Evolutionary conservation across 2,888 invertebrate species (phyloP), one percentile per base, ranked within the genome.

Genomic region (Pilophorus perplexus): DNA sequence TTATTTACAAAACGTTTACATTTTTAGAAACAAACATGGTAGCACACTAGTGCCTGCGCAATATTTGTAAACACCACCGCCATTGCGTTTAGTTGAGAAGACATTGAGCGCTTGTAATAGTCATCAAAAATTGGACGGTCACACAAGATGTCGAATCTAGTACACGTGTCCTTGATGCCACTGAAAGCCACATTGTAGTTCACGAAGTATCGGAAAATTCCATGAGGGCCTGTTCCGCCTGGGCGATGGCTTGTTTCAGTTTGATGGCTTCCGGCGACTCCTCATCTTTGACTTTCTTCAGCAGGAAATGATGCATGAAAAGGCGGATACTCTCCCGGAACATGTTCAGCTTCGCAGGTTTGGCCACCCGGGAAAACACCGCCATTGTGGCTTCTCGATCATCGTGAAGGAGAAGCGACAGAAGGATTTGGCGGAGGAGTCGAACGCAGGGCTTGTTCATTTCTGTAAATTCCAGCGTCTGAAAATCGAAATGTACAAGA

Each of bases 401-500:
- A 0, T 84, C 80, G 54, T 85, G 81, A 71, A 91, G 79, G 38
- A 95, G 80, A 69, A 95, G 81, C 0, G 86, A 84, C 3, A 89
- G 79, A 46, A 94, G 80, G 3, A 90, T 84, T 74, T 88, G 88
- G 0, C 90, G 84, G 78, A 94, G 83, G 67, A 95, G 85, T 27
- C 85, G 80, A n/a, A 93, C 84, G 48, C 86, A 85, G 0, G 82
- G 78, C 75, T 90, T 90, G 75, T 91, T 88, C 71, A 95, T 78
- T 73, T 93, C 90, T 0, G 89, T 85, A 78, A 95, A 93, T 75
- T 94, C 84, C 20, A 95, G 83, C n/a, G 88, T 84, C 89, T 89
- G 78, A 25, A 78, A 78, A 46, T 2, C n/a, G n/a, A n/a, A n/a
- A n/a, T n/a, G n/a, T n/a, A n/a, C n/a, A n/a, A n/a, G n/a, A n/a